Evolutionary conservation across 2,797 vertebrate genomes (phyloP).

Genomic region (Sarcoramphus papa): DNA sequence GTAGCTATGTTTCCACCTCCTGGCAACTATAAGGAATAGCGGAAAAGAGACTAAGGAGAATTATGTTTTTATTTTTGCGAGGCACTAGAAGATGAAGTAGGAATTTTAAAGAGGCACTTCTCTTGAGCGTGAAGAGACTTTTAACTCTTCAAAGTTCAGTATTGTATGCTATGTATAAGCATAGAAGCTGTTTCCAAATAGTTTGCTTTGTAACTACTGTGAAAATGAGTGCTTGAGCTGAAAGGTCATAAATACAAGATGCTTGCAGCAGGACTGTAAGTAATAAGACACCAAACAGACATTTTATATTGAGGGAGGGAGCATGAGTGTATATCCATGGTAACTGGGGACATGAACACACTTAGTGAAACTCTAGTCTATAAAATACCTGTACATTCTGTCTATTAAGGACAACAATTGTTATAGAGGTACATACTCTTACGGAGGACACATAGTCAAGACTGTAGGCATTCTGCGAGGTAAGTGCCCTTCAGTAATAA

Average conservation of each 20-base stretch:
- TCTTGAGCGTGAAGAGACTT: background rate
- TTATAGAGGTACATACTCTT: background rate
- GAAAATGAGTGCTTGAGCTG: background rate
- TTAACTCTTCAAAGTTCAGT: background rate
- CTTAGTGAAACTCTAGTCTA: background rate
- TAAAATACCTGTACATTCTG: background rate
- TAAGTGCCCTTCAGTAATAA: background rate
- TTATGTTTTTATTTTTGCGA: background rate
- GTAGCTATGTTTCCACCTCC: slow-evolving; percentile 55
- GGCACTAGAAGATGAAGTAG: background rate
- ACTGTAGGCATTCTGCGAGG: background rate
- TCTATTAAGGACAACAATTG: background rate
- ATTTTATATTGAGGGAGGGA: background rate
- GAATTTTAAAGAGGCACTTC: background rate
- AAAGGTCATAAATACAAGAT: background rate
- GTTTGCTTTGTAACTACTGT: background rate
- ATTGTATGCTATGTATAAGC: background rate
- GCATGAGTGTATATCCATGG: background rate
- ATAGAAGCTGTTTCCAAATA: background rate
- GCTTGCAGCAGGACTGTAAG: background rate
- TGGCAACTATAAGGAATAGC: slow-evolving; percentile 20
- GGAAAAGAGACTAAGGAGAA: background rate
- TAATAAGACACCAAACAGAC: background rate
- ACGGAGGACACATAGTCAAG: fast-evolving
- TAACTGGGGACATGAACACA: background rate